These are phyloP conservation scores for Popillia japonica DNA, from an alignment of 1,140 invertebrate species.

Conservation along the genomic window DNA sequence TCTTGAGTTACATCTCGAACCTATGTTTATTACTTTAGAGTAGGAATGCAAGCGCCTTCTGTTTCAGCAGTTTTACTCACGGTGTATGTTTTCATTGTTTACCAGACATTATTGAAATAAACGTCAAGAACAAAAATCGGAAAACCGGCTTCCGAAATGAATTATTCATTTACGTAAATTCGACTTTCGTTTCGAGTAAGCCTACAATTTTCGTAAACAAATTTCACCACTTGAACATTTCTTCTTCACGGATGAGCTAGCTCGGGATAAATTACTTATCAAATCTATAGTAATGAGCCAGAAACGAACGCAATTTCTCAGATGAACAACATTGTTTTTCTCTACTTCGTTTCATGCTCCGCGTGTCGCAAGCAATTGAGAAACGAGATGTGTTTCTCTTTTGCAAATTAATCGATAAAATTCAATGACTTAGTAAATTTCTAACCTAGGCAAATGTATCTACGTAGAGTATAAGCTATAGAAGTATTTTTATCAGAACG, in stretches of 20 bases:
- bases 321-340: neutral
- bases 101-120: neutral
- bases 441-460: too few relatives aligned
- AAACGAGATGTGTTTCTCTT: neutral
- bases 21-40: too few relatives aligned
- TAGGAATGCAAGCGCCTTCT: too few relatives aligned
- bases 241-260: neutral
- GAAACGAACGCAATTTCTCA: neutral
- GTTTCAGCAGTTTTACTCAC: too few relatives aligned
- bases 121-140: neutral
- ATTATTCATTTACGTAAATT: slow-evolving; percentile 14
- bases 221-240: neutral
- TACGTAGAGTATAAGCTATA: too few relatives aligned
- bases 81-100: neutral
- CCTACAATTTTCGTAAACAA: neutral
- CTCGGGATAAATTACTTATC: neutral
- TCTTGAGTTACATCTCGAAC: too few relatives aligned
- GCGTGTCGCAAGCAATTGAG: neutral
- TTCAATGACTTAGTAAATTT: too few relatives aligned
- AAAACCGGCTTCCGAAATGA: neutral
- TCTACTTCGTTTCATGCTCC: neutral
- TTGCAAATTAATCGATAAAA: neutral
- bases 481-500: too few relatives aligned
- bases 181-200: neutral
- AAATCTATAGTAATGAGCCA: slow-evolving; percentile 17